Conservation (phyloP, 2,797 vertebrate genomes). For the Acrossocheilus wenchowensis region DNA sequence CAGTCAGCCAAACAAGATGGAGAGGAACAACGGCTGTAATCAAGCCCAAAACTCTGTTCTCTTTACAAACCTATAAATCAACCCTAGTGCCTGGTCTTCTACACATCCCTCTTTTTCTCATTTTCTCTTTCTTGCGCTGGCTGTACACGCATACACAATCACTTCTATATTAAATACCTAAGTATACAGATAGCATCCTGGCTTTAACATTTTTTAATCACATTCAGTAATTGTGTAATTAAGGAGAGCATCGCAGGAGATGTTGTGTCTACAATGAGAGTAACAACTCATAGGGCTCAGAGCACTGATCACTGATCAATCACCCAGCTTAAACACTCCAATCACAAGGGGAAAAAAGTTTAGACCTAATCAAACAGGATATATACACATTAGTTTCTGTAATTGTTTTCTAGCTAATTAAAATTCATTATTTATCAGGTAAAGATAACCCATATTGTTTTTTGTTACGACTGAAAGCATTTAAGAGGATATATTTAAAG, state of each 20-base stretch:
- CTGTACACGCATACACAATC: not conserved
- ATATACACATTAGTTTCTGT: slow-evolving; percentile 43
- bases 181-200: slow-evolving; percentile 37
- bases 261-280: slow-evolving; percentile 64
- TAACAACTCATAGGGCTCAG: slow-evolving; percentile 51
- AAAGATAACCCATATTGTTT: not conserved
- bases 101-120: not conserved
- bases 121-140: not conserved
- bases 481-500: not conserved
- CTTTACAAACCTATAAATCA: slow-evolving; percentile 68
- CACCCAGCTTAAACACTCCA: slow-evolving; percentile 59
- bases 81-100: slow-evolving; percentile 56
- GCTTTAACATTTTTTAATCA: slow-evolving; percentile 52
- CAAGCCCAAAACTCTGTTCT: slow-evolving; percentile 64
- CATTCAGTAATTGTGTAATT: slow-evolving; percentile 18
- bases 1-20: slow-evolving; percentile 64
- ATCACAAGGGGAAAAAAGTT: slow-evolving; percentile 56
- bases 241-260: slow-evolving; percentile 44
- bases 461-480: slow-evolving; percentile 14
- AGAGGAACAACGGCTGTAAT: slow-evolving; percentile 69
- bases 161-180: not conserved
- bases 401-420: slow-evolving; percentile 27
- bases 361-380: slow-evolving; percentile 45
- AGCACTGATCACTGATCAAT: slow-evolving; percentile 54
- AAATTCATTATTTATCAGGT: not conserved